Conservation (phyloP, 2,113 vertebrate genomes). For the Falcunculus frontatus region DNA sequence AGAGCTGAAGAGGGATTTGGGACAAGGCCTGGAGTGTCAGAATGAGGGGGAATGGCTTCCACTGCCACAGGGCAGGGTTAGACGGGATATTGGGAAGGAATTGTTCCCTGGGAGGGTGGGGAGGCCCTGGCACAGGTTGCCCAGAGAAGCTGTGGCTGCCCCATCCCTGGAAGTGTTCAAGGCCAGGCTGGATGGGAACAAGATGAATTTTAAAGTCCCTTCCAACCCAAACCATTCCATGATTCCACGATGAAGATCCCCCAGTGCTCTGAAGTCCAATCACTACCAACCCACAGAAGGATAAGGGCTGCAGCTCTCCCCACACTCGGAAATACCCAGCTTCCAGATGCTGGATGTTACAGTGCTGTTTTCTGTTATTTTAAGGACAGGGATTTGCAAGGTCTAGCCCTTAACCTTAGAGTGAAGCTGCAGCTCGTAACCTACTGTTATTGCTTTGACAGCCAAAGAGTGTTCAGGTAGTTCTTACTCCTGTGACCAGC, state of each 20-base stretch:
- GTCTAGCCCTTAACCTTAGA: not conserved
- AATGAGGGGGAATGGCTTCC: not conserved
- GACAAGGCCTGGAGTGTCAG: not conserved
- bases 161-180: not conserved
- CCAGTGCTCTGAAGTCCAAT: not conserved
- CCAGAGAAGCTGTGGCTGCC: not conserved
- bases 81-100: not conserved
- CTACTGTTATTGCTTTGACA: not conserved
- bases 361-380: not conserved
- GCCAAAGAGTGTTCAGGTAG: not conserved
- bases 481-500: not conserved
- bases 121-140: not conserved
- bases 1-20: not conserved
- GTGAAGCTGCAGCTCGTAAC: not conserved
- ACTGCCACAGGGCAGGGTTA: not conserved
- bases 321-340: not conserved
- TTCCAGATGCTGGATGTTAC: not conserved
- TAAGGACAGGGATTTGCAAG: not conserved
- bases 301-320: not conserved
- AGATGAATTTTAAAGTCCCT: not conserved
- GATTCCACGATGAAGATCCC: not conserved
- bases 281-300: not conserved
- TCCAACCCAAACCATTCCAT: not conserved
- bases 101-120: not conserved
- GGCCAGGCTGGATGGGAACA: rapidly evolving